Evolutionary conservation across 2,888 invertebrate species (phyloP), one percentile per base, ranked within the genome.

Genomic region (Epirrhoe tristata): DNA sequence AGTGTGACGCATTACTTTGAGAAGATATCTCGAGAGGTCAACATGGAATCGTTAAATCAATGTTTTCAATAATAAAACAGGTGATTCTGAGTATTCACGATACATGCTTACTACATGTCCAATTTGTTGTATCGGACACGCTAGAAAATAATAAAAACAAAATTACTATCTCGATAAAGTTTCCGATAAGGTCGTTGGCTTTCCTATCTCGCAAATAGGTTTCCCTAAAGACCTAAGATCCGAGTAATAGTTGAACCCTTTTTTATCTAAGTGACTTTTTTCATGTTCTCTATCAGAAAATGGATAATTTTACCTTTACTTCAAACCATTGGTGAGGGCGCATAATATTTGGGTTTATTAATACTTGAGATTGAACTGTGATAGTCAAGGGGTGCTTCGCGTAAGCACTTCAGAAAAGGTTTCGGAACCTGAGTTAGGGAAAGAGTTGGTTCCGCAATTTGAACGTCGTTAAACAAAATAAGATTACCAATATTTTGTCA

Each of bases 1-100:
- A 80, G 80, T 76, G 80, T 79, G 76, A 80, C 78, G 79, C 76
- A 77, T 81, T 82, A 81, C 80, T 81, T 79, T 79, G 74, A 77
- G 73, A 64, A 66, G 59, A 63, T 69, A 63, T 70, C 67, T 66
- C 39, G 53, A 70, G 60, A 69, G 56, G 63, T 60, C 61, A 72
- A 54, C 50, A 69, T 65, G 55, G 46, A 67, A 58, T 48, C 31
- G 60, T 58, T 39, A 53, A 59, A 59, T 67, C 52, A 54, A 63
- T 62, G 51, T 51, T 57, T 58, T 34, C 36, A 46, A 16, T 14
- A 12, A 39, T 56, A 43, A 52, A 43, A 12, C 12, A 12, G 39
- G 12, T 12, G 12, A 43, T 43, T 12, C 39, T 12, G 4, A 43
- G 12, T 12, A 43, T 34, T 34, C 34, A 34, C 12, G 12, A 43